Evolutionary conservation across 2,797 vertebrate species (phyloP), one percentile per base, ranked within the genome.

Genomic region (Cephalopachus bancanus): DNA sequence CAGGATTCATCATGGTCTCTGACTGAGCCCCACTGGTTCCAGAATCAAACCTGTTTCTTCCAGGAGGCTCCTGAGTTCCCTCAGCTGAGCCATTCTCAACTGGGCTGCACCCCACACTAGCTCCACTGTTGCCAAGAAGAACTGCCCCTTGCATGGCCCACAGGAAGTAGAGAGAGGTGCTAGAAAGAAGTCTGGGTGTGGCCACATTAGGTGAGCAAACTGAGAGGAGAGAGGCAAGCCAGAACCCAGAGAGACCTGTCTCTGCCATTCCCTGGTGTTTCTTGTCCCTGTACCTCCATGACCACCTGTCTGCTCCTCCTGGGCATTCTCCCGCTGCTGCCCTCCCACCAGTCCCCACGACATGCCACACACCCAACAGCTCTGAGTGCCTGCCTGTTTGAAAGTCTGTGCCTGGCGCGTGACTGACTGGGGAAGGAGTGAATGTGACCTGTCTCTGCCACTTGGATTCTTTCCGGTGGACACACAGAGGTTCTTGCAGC

Each of bases 371-470:
- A 0, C 99, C 98, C 6, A 97, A 85, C 0, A 93, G 92, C 0
- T 96, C 30, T 0, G 97, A 99, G 95, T 99, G 99, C 94, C 98
- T 98, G 62, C 98, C 97, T 6, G 51, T 89, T 0, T 98, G 97
- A 15, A 95, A 95, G 1, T 99, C 99, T 19, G 98, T 99, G 64
- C 99, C 99, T 0, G 99, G 99, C 4, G 97, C 99, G 20, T 98
- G 98, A 97, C 98, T 99, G 89, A 99, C 99, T 0, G 99, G 99
- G 7, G 99, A 99, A 76, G 99, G 99, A 4, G 98, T 99, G 15
- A 99, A 99, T 6, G 99, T 99, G 95, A 99, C 99, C 88, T 98
- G 96, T 7, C 99, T 99, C 98, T 98, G 81, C 24, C 98, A 98
- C 24, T 99, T 99, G 3, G 98, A 98, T 0, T 98, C 16, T 99